Percentiles rank a stretch among this genome's conserved stretches.
These are phyloP conservation scores for Bruchidius siliquastri DNA, from an alignment of 2,888 invertebrate species.

Conservation along the genomic window DNA sequence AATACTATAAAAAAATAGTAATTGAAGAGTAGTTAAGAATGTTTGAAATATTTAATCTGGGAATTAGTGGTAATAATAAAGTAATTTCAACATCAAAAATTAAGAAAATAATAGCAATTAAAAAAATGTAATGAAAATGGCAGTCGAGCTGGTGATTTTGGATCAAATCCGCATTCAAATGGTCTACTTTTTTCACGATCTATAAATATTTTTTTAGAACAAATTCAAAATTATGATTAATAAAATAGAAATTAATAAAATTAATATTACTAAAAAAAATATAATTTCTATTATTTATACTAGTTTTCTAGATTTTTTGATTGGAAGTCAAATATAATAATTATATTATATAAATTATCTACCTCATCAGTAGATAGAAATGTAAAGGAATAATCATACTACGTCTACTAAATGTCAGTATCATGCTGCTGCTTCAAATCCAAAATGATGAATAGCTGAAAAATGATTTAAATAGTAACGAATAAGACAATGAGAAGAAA, in stretches of 20 bases:
- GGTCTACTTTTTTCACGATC: constrained; percentile 62
- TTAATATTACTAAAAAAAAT: constrained; percentile 41
- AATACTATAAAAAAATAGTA: constrained; percentile 46
- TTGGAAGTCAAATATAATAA: constrained; percentile 69
- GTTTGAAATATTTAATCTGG: constrained; percentile 40
- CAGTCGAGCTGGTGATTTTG: constrained; percentile 49
- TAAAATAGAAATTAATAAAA: constrained; percentile 51
- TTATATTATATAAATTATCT: constrained; percentile 65
- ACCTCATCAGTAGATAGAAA: constrained; percentile 62
- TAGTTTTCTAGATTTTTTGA: constrained; percentile 59
- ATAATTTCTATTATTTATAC: constrained; percentile 54
- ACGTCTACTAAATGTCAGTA: constrained; percentile 64
- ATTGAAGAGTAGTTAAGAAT: constrained; percentile 33
- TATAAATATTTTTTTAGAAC: constrained; percentile 56
- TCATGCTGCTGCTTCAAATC: constrained; percentile 59
- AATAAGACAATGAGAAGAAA: constrained; percentile 53
- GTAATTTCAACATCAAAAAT: constrained; percentile 72
- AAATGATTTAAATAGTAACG: constrained; percentile 52
- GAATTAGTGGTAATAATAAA: constrained; percentile 57
- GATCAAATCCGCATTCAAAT: constrained; percentile 62
- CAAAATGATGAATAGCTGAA: constrained; percentile 55
- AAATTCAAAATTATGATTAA: constrained; percentile 43
- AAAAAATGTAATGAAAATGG: constrained; percentile 60
- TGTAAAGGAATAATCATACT: constrained; percentile 51
- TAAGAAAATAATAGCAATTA: constrained; percentile 65